Evolutionary conservation across 1,140 invertebrate genomes (phyloP).

Genomic region (Apis dorsata): DNA sequence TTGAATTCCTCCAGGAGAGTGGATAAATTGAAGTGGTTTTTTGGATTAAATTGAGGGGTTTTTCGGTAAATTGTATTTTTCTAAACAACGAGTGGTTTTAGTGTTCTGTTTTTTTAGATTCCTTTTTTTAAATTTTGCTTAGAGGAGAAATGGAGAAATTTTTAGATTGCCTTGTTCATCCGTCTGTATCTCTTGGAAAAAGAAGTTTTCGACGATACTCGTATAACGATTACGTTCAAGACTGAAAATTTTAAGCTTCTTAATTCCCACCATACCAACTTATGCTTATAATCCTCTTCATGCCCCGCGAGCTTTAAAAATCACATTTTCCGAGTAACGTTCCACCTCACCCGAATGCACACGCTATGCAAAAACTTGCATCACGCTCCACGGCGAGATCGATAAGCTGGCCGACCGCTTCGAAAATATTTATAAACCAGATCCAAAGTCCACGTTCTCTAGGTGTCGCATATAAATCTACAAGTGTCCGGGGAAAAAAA

Average conservation of each 20-base stretch:
- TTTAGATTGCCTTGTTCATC: neutral
- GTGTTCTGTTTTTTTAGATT: neutral
- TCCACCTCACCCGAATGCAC: neutral
- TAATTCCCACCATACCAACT: neutral
- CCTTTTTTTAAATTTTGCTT: too few species aligned
- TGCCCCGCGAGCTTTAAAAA: neutral
- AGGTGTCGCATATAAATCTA: neutral
- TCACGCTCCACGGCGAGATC: neutral
- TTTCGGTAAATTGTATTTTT: too few species aligned
- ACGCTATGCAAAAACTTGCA: slow-evolving; percentile 24
- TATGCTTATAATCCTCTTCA: neutral
- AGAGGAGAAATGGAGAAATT: neutral
- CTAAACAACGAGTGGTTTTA: too few species aligned
- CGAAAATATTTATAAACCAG: slow-evolving; percentile 18
- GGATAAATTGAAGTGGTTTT: too few species aligned
- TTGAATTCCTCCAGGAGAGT: too few species aligned
- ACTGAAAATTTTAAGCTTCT: neutral
- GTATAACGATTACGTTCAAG: neutral
- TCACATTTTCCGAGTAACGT: neutral
- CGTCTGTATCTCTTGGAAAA: neutral
- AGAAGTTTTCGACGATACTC: neutral
- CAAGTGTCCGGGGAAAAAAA: neutral
- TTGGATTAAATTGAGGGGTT: too few species aligned
- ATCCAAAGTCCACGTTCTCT: neutral
- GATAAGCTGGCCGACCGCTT: neutral